Conservation (phyloP, 1,140 invertebrate species). For the Macrostomum lignano region DNA sequence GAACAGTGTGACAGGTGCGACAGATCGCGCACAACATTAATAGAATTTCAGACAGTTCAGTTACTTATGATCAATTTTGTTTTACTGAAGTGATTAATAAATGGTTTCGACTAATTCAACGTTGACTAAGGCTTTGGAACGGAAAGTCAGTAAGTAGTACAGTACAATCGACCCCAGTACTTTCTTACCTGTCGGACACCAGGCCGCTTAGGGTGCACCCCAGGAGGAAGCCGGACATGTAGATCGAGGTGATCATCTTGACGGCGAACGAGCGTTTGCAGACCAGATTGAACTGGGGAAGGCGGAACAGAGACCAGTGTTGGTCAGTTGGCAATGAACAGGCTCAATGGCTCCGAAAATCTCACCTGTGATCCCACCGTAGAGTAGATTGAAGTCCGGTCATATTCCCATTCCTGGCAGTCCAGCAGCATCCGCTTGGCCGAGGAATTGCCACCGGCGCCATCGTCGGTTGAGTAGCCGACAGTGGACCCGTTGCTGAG, state of each 20-base stretch:
- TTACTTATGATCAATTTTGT: too few species aligned
- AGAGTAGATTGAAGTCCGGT: slow-evolving; percentile 4
- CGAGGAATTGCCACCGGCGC: neutral
- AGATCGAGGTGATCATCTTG: slow-evolving; percentile 45
- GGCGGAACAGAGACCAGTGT: too few species aligned
- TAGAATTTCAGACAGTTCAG: too few species aligned
- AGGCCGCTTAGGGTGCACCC: slow-evolving; percentile 54
- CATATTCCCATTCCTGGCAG: slow-evolving; percentile 5
- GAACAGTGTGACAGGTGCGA: too few species aligned
- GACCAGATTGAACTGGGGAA: slow-evolving; percentile 48
- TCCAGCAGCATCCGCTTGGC: too few species aligned
- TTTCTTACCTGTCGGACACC: slow-evolving; percentile 41
- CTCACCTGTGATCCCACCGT: slow-evolving; percentile 5
- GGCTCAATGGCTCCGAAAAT: neutral
- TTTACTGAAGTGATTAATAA: too few species aligned
- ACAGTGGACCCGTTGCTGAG: slow-evolving; percentile 1
- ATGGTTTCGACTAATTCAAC: too few species aligned
- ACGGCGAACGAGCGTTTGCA: slow-evolving; percentile 53
- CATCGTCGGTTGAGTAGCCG: slow-evolving; percentile 3
- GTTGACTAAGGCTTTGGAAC: neutral
- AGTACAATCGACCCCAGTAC: too few species aligned
- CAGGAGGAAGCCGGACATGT: slow-evolving; percentile 51
- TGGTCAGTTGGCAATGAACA: too few species aligned
- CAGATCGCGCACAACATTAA: too few species aligned
- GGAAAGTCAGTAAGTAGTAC: neutral